Base-by-base conservation (phyloP, 2,888 invertebrate genomes). In the Nezara viridula region DNA sequence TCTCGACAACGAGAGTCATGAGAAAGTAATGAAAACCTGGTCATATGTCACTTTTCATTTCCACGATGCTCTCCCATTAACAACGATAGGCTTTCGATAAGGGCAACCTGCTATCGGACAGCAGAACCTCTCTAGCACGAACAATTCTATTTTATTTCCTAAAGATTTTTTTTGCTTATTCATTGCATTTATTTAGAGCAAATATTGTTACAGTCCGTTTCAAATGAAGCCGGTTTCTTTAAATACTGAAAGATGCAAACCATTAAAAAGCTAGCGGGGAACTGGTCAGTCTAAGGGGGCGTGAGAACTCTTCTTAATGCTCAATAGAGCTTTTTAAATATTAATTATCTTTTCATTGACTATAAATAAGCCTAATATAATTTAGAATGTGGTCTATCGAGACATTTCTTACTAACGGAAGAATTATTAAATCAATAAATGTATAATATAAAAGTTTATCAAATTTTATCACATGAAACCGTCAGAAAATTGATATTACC, bases 11-110 rank as follows among this genome's bases (percentile, higher is more conserved):
- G 44, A 81, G 81, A 81, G 44, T n/a, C 81, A 44, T 44, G 81
- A 81, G 81, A 81, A 81, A 81, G 81, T 44, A 81, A 81, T 81
- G 81, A 81, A 44, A 81, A 44, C 44, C n/a, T 47, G 81, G 40
- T n/a, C 81, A 81, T 81, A 81, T 47, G n/a, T 81, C 81, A 81
- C 81, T 81, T 81, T 81, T 81, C 44, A 44, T 81, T 81, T 81
- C 32, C 81, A 81, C 44, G 44, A 44, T 44, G 81, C 44, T 44
- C 24, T 32, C 66, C 37, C 32, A 37, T n/a, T n/a, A n/a, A 37
- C 37, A 73, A 37, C 16, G 19, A 37, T 7, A 37, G 32, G 37
- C 37, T 73, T 37, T 73, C 66, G 66, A 73, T 73, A 2, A 27
- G 27, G 14, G 27, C 14, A 27, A 73, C 19, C 2, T 7, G n/a